Percentiles rank a stretch among this genome's conserved stretches.
Evolutionary conservation across 2,797 vertebrate genomes (phyloP).

Genomic region (Coranthus polyacanthus): DNA sequence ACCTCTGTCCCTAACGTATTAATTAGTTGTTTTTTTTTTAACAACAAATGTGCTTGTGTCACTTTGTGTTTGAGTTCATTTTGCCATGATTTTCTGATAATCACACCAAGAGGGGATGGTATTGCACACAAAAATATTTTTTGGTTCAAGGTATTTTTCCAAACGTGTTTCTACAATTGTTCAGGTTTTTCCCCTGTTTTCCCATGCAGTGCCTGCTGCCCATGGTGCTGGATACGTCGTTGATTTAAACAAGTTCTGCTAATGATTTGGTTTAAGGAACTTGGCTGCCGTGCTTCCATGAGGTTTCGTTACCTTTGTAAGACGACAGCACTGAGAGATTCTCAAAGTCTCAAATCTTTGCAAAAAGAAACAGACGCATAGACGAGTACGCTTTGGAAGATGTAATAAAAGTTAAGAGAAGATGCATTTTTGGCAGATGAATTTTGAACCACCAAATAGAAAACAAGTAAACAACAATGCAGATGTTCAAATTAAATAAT

Average conservation of each 20-base stretch:
- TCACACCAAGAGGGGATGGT: neutral
- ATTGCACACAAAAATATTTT: neutral
- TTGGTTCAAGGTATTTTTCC: neutral
- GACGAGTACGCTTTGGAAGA: too few relatives aligned
- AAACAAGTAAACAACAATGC: conserved; percentile 55
- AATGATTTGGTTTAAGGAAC: too few relatives aligned
- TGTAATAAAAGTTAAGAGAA: neutral
- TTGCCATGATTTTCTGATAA: neutral
- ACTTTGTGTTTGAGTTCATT: neutral
- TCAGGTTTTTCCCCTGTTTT: neutral
- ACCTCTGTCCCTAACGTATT: conserved; percentile 9
- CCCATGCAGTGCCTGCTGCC: neutral
- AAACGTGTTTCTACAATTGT: neutral
- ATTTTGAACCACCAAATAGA: conserved; percentile 26
- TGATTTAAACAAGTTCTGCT: neutral
- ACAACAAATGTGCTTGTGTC: neutral
- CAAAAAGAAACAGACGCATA: too few relatives aligned
- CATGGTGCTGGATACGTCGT: neutral
- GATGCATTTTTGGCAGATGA: conserved; percentile 8
- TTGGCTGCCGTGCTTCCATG: too few relatives aligned
- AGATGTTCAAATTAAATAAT: conserved; percentile 67
- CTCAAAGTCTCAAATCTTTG: too few relatives aligned
- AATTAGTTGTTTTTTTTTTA: conserved; percentile 2
- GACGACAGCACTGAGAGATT: too few relatives aligned
- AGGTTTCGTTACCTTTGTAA: too few relatives aligned